These are phyloP conservation scores for Napeogenes sylphis DNA, from an alignment of 2,888 invertebrate species.

Conservation along the genomic window DNA sequence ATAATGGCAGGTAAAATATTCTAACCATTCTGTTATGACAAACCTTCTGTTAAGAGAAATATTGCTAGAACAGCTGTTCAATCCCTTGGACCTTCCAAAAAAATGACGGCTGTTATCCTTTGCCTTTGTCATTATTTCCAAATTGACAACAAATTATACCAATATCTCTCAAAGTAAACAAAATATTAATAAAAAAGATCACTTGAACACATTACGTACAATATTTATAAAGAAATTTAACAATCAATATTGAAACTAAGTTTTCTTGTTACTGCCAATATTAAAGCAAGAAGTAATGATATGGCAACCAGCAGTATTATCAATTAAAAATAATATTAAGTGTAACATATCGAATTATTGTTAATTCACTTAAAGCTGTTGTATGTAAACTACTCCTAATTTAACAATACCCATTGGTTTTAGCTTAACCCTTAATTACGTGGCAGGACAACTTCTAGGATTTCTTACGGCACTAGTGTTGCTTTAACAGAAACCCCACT, in stretches of 20 bases:
- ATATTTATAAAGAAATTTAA: too few relatives aligned
- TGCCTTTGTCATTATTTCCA: background rate
- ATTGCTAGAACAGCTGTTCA: background rate
- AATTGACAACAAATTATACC: background rate
- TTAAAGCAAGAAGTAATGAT: background rate
- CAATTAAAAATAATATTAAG: background rate
- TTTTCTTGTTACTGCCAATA: background rate
- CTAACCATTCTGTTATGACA: background rate
- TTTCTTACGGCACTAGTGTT: constrained; percentile 31
- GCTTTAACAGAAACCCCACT: constrained; percentile 32
- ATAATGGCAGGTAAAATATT: constrained; percentile 9
- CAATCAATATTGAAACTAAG: background rate
- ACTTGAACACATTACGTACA: too few relatives aligned
- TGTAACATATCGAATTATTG: background rate
- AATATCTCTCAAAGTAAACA: constrained; percentile 1
- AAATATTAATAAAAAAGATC: too few relatives aligned
- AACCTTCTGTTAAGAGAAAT: constrained; percentile 2
- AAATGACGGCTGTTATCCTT: background rate
- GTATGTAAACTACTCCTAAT: constrained; percentile 8
- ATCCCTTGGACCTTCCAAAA: background rate
- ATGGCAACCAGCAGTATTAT: constrained; percentile 5
- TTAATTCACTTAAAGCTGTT: constrained; percentile 4
- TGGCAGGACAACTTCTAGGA: constrained; percentile 23
- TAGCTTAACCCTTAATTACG: constrained; percentile 26
- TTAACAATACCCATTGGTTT: constrained; percentile 31